Percentiles rank a stretch among this genome's conserved stretches.
phyloP scores from a whole-genome alignment of 2,113 vertebrate genomes.

The Tachysurus vachellii region DNA sequence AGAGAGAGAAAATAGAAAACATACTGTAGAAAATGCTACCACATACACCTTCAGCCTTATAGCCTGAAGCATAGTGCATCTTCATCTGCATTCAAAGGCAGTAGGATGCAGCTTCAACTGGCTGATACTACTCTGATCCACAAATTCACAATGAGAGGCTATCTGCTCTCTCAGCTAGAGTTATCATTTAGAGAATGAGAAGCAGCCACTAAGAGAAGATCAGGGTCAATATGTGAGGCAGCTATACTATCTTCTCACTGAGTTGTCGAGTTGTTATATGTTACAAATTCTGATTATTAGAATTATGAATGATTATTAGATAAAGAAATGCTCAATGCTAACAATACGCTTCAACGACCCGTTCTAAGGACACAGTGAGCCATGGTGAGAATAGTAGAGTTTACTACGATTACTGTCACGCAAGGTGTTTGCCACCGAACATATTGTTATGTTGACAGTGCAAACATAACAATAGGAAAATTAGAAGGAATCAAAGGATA shows the following conservation, averaged over 20 bases:
- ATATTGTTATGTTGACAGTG: background rate
- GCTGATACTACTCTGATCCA: background rate
- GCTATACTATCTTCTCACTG: background rate
- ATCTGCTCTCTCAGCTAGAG: no score
- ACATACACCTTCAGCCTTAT: background rate
- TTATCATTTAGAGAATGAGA: no score
- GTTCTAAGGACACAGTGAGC: background rate
- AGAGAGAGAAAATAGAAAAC: no score
- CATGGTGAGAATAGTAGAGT: background rate
- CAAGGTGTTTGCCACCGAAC: background rate
- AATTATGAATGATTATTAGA: background rate
- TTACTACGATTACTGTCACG: background rate
- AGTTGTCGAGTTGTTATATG: background rate
- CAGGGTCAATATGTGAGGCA: background rate
- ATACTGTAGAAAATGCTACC: background rate
- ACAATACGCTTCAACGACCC: background rate
- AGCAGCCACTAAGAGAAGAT: no score
- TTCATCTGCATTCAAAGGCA: background rate
- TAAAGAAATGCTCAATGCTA: background rate
- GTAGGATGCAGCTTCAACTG: background rate
- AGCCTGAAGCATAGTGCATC: background rate
- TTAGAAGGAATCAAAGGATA: background rate
- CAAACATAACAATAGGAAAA: background rate
- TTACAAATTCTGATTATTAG: background rate
- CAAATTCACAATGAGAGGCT: no score